A percentile compares a stretch with the other conserved stretches of the same genome.
Evolutionary conservation across 1,140 invertebrate genomes (phyloP).

Genomic region (Meloidogyne hapla): DNA sequence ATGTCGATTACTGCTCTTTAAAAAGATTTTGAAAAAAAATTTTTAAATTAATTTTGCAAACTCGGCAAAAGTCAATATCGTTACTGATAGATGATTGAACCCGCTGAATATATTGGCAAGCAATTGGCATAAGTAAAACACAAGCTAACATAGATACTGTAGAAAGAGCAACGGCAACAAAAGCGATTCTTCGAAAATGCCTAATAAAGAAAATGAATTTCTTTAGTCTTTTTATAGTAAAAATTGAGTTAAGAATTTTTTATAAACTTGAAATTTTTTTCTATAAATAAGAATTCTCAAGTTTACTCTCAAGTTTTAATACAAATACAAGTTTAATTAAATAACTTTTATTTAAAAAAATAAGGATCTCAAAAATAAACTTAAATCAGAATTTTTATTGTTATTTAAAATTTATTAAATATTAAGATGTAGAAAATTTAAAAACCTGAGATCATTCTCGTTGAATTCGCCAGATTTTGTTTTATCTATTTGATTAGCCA

Average conservation of each 20-base stretch:
- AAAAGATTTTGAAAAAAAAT: conserved; percentile 24
- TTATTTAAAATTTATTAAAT: too few species aligned
- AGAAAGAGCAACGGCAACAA: conserved; percentile 60
- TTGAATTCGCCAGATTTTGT: neutral
- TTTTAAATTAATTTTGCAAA: conserved; percentile 24
- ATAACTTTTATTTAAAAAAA: too few species aligned
- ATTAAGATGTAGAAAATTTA: neutral
- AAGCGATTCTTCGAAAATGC: conserved; percentile 53
- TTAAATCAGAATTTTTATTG: neutral
- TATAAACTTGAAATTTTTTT: neutral
- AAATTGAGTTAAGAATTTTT: too few species aligned
- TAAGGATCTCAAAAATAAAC: neutral
- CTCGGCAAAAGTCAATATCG: conserved; percentile 61
- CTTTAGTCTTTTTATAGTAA: too few species aligned
- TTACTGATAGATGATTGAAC: conserved; percentile 53
- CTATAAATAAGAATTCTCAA: neutral
- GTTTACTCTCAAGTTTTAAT: neutral
- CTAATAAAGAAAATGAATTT: too few species aligned
- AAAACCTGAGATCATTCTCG: neutral
- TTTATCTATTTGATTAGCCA: neutral
- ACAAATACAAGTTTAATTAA: neutral
- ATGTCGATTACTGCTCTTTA: conserved; percentile 57
- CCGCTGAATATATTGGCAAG: conserved; percentile 61
- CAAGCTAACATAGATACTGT: conserved; percentile 61
- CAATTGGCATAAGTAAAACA: conserved; percentile 55